A percentile compares a stretch with the other conserved stretches of the same genome.
Conservation (phyloP, 2,797 vertebrate genomes). For the Cynopterus sphinx region DNA sequence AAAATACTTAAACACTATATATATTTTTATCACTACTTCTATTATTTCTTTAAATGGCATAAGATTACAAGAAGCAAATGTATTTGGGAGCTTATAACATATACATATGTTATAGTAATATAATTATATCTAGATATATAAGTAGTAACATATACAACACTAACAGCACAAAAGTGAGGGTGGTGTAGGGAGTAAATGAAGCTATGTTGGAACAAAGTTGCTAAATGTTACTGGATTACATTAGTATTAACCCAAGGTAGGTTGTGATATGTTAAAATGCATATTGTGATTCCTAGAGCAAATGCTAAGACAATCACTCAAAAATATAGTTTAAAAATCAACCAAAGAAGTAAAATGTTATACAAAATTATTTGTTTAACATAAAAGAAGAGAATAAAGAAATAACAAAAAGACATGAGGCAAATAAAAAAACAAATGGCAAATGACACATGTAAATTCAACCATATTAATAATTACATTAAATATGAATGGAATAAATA, state of each 20-base stretch:
- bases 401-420: background rate
- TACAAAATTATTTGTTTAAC: slow-evolving; percentile 21
- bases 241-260: background rate
- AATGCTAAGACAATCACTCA: background rate
- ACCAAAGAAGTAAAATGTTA: background rate
- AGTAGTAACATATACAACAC: background rate
- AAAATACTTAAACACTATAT: background rate
- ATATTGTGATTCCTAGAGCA: background rate
- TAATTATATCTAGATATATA: no score
- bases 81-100: background rate
- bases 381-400: background rate
- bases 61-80: background rate
- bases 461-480: background rate
- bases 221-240: background rate
- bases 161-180: background rate
- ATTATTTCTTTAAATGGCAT: slow-evolving; percentile 11
- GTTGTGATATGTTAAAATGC: background rate
- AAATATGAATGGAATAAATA: background rate
- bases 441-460: background rate
- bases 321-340: slow-evolving; percentile 12
- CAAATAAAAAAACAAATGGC: background rate
- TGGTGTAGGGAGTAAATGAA: background rate
- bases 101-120: background rate
- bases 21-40: background rate
- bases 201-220: background rate